Percentiles rank a stretch among this genome's conserved stretches.
Evolutionary conservation across 2,888 invertebrate genomes (phyloP).

Genomic region (Hemistola chrysoprasaria): DNA sequence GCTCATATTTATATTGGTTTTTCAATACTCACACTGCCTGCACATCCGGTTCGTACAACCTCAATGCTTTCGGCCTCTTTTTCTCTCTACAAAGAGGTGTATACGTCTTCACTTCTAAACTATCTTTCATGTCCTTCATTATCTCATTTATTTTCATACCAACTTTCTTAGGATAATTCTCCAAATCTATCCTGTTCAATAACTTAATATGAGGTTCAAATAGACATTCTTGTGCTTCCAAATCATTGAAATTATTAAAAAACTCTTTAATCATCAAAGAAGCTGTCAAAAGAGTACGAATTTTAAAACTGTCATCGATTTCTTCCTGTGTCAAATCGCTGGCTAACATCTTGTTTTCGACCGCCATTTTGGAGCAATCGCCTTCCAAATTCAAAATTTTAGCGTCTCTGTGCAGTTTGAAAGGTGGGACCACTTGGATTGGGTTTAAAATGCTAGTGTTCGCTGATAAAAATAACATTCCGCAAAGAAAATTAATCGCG

Average conservation of each 20-base stretch:
- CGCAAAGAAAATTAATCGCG: constrained; percentile 89
- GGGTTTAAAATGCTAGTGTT: constrained; percentile 83
- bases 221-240: constrained; percentile 65
- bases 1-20: no score
- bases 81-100: constrained; percentile 83
- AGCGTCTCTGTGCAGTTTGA: constrained; percentile 78
- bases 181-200: constrained; percentile 79
- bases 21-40: constrained; percentile 88
- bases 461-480: constrained; percentile 87
- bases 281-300: constrained; percentile 80
- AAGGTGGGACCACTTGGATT: constrained; percentile 86
- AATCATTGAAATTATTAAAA: constrained; percentile 71
- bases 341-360: constrained; percentile 70
- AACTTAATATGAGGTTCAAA: constrained; percentile 82
- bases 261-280: constrained; percentile 83
- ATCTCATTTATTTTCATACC: constrained; percentile 64
- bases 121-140: constrained; percentile 69
- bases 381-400: constrained; percentile 82
- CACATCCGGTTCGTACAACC: constrained; percentile 93
- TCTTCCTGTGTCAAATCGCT: constrained; percentile 79
- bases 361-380: constrained; percentile 65
- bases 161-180: constrained; percentile 84
- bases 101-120: constrained; percentile 78
- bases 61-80: constrained; percentile 90
- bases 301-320: constrained; percentile 84